Evolutionary conservation across 2,113 vertebrate species (phyloP).

Genomic region (Catharus fuscescens): DNA sequence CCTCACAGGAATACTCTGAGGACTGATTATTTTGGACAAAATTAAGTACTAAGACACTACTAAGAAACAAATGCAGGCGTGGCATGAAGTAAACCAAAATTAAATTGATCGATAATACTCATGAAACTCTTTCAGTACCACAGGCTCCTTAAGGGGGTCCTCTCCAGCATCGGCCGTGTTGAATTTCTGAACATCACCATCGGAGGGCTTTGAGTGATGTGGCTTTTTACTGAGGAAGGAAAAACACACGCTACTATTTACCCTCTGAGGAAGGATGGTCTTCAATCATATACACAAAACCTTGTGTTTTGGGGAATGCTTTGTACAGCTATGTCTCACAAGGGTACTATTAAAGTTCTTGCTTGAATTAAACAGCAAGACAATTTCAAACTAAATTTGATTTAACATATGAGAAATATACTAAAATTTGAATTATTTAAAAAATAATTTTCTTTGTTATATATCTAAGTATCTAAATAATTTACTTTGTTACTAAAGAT

Average conservation of each 20-base stretch:
- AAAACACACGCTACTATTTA: not conserved
- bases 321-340: not conserved
- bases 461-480: not conserved
- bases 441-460: not conserved
- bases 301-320: not conserved
- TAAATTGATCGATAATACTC: not conserved
- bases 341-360: not conserved
- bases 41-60: not conserved
- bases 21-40: not conserved
- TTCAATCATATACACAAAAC: not conserved
- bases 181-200: not conserved
- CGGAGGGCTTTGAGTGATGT: fast-evolving
- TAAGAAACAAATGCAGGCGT: not conserved
- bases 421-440: fast-evolving
- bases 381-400: not conserved
- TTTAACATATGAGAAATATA: not conserved
- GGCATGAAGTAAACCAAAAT: not conserved
- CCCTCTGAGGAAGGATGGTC: not conserved
- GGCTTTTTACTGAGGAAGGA: not conserved
- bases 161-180: not conserved
- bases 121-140: not conserved
- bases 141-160: not conserved
- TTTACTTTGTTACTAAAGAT: not conserved
- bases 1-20: not conserved
- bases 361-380: not conserved